These are phyloP conservation scores for Urocitellus parryii DNA, from an alignment of 2,113 vertebrate species.

Conservation along the genomic window DNA sequence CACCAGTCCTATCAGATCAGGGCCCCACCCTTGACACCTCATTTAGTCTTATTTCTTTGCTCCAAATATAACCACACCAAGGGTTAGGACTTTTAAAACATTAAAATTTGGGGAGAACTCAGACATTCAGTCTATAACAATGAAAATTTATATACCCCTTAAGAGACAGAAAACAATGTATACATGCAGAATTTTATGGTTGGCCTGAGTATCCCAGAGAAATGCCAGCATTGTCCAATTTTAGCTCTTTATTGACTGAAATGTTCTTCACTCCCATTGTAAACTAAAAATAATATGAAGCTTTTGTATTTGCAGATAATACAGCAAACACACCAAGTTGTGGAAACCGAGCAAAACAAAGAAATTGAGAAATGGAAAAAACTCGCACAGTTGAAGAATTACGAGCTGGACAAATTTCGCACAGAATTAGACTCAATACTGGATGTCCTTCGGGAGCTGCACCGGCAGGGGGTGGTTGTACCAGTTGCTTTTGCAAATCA, in stretches of 20 bases:
- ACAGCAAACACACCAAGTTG: slow-evolving; percentile 81
- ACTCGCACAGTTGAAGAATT: slow-evolving; percentile 91
- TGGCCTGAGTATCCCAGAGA: neutral
- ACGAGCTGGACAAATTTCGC: slow-evolving; percentile 93
- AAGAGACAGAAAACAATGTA: neutral
- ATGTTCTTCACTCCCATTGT: neutral
- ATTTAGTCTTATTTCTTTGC: neutral
- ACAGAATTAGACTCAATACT: slow-evolving; percentile 95
- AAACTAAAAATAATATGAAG: neutral
- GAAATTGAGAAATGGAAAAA: slow-evolving; percentile 91
- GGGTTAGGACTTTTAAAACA: neutral
- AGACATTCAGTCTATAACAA: neutral
- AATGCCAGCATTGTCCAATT: neutral
- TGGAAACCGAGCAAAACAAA: slow-evolving; percentile 84
- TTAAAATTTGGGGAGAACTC: neutral
- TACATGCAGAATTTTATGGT: neutral
- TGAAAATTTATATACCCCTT: neutral
- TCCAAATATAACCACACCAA: neutral
- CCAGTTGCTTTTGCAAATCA: slow-evolving; percentile 77
- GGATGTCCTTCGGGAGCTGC: slow-evolving; percentile 93
- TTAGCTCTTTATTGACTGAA: neutral
- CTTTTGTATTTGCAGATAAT: slow-evolving; percentile 88
- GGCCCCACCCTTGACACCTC: neutral
- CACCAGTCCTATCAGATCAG: neutral
- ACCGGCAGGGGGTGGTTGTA: slow-evolving; percentile 92